Percentiles rank a stretch among this genome's conserved stretches.
Evolutionary conservation across 2,888 invertebrate genomes (phyloP).

Genomic region (Acanthosepion lycidas): DNA sequence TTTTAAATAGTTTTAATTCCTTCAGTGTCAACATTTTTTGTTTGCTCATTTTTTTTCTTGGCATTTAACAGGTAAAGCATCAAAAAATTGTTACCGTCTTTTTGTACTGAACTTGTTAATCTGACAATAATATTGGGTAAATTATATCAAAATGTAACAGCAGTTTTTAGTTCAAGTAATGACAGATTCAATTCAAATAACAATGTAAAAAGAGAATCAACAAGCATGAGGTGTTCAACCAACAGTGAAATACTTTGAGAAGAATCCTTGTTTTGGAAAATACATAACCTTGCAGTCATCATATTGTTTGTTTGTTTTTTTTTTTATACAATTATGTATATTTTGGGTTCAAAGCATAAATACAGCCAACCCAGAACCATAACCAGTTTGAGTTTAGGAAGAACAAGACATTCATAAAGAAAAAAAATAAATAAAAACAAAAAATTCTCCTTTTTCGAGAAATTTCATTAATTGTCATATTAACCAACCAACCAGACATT

Average conservation of each 20-base stretch:
- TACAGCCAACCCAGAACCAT: neutral
- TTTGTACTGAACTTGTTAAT: neutral
- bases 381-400: neutral
- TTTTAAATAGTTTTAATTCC: neutral
- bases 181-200: neutral
- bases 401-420: neutral
- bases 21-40: neutral
- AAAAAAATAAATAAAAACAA: neutral
- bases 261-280: neutral
- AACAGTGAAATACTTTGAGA: neutral
- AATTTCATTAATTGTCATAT: too few species aligned
- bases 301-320: neutral
- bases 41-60: neutral
- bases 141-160: slow-evolving; percentile 16
- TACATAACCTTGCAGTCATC: neutral
- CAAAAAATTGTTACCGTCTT: neutral
- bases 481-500: too few species aligned
- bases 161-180: neutral
- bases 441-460: too few species aligned
- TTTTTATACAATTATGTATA: neutral
- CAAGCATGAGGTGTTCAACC: neutral
- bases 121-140: neutral
- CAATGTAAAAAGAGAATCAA: neutral
- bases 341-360: neutral
- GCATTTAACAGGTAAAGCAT: neutral